A percentile compares a stretch with the other conserved stretches of the same genome.
These are phyloP conservation scores for Hippolais icterina DNA, from an alignment of 2,113 vertebrate species.

Conservation along the genomic window DNA sequence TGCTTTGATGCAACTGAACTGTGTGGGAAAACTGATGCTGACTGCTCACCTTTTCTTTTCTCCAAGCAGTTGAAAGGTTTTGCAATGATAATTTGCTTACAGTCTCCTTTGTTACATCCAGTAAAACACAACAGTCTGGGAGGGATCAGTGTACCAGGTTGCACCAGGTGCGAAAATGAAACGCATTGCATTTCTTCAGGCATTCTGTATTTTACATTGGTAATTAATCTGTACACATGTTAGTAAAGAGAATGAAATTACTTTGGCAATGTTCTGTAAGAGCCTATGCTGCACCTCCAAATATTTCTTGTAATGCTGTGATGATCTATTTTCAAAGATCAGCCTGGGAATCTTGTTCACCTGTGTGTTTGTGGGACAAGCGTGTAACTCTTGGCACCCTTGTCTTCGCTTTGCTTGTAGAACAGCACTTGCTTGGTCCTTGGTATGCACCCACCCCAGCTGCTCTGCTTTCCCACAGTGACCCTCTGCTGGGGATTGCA, in stretches of 20 bases:
- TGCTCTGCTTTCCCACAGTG: background rate
- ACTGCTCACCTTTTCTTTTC: background rate
- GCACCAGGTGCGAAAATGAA: conserved; percentile 23
- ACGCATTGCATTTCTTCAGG: background rate
- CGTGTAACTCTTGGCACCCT: fast-evolving
- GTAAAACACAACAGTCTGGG: background rate
- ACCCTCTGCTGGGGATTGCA: background rate
- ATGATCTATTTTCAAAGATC: background rate
- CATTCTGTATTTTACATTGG: conserved; percentile 15
- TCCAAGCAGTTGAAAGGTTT: conserved; percentile 7
- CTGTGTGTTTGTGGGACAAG: background rate
- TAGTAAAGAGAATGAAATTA: conserved; percentile 2
- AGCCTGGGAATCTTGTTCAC: background rate
- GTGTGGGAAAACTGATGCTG: background rate
- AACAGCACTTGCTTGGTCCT: background rate
- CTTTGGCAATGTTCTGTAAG: background rate
- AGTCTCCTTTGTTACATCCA: background rate
- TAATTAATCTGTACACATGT: conserved; percentile 33
- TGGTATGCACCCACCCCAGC: background rate
- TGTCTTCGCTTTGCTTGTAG: background rate
- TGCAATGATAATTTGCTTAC: conserved; percentile 11
- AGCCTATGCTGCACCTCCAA: background rate
- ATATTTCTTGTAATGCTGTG: background rate
- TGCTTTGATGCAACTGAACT: background rate
- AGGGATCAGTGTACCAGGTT: background rate